These are phyloP conservation scores for Caenorhabditis plicata DNA, from an alignment of 2,888 invertebrate species.

Conservation along the genomic window DNA sequence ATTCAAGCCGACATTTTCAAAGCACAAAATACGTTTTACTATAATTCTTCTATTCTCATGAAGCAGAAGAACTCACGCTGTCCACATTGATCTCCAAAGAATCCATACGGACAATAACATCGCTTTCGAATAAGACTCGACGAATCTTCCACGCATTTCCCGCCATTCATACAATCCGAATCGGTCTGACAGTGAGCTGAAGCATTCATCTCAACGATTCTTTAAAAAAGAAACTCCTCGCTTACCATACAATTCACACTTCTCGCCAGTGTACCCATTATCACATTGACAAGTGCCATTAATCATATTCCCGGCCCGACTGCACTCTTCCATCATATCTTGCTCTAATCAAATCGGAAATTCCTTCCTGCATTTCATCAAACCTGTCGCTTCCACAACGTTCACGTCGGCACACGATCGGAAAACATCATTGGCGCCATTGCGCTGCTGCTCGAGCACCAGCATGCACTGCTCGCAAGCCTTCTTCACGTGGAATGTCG, in stretches of 20 bases:
- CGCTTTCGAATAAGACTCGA: slow-evolving; percentile 35
- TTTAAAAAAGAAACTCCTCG: not conserved
- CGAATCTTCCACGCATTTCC: slow-evolving; percentile 50
- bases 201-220: not conserved
- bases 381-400: slow-evolving; percentile 30
- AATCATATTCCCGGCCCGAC: slow-evolving; percentile 71
- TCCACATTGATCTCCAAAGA: slow-evolving; percentile 57
- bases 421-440: too few species aligned
- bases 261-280: slow-evolving; percentile 76
- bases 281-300: slow-evolving; percentile 65
- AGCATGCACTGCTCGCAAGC: slow-evolving; percentile 75
- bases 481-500: slow-evolving; percentile 2
- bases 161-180: slow-evolving; percentile 56
- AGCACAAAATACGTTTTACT: too few species aligned
- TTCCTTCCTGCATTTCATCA: too few species aligned
- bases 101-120: slow-evolving; percentile 60
- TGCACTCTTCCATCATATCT: too few species aligned
- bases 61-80: slow-evolving; percentile 39
- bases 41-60: too few species aligned
- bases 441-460: slow-evolving; percentile 80
- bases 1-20: too few species aligned
- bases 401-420: slow-evolving; percentile 87
- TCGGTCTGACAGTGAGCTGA: slow-evolving; percentile 53
- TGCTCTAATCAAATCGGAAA: too few species aligned
- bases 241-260: slow-evolving; percentile 77